phyloP scores from a whole-genome alignment of 2,888 invertebrate genomes.

The Phalangium opilio region DNA sequence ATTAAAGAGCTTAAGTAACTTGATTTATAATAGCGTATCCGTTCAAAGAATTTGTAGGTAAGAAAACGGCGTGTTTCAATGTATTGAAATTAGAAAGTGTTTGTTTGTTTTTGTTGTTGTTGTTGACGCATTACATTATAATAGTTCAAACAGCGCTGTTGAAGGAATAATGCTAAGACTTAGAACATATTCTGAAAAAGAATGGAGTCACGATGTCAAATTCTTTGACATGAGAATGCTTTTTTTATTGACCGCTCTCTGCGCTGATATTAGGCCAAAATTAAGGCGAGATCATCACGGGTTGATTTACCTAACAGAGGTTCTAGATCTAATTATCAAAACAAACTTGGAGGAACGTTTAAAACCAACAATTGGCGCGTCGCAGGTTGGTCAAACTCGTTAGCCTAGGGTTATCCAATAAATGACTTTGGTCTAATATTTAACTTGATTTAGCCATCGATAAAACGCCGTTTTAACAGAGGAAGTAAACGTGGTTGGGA shows the following conservation, averaged over 20 bases:
- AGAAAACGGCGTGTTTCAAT: slow-evolving; percentile 7
- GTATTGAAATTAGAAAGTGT: background rate
- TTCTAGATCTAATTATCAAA: slow-evolving; percentile 33
- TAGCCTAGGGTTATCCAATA: background rate
- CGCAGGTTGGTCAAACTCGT: no score
- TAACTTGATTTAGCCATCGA: background rate
- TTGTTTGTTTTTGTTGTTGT: slow-evolving; percentile 12
- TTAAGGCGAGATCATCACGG: slow-evolving; percentile 34
- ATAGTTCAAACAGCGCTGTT: slow-evolving; percentile 43
- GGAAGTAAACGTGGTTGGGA: no score
- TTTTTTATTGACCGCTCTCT: slow-evolving; percentile 73
- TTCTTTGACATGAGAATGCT: slow-evolving; percentile 73
- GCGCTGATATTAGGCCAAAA: slow-evolving; percentile 43
- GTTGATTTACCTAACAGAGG: slow-evolving; percentile 35
- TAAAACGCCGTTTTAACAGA: no score
- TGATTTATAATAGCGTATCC: slow-evolving; percentile 57
- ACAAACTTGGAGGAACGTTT: slow-evolving; percentile 17
- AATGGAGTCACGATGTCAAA: slow-evolving; percentile 53
- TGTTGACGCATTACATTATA: no score
- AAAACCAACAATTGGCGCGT: background rate
- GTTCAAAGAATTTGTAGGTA: slow-evolving; percentile 44
- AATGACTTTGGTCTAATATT: background rate
- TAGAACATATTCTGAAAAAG: slow-evolving; percentile 47
- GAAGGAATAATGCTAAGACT: slow-evolving; percentile 54
- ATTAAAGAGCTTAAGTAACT: slow-evolving; percentile 73